Conservation (phyloP, 1,140 invertebrate genomes). For the Aphaenogaster rudis region DNA sequence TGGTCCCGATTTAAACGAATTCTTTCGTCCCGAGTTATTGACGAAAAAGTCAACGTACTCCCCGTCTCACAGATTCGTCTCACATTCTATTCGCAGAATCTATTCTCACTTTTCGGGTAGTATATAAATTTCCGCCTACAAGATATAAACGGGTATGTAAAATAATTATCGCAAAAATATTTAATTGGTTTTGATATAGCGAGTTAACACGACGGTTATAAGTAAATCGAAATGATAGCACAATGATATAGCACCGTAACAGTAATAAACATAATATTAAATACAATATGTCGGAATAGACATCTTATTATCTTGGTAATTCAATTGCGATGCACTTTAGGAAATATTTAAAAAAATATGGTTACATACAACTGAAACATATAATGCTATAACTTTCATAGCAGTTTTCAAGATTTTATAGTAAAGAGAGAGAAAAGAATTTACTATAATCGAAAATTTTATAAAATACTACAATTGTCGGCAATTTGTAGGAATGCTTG, state of each 20-base stretch:
- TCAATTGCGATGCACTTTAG: neutral
- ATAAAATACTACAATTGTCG: neutral
- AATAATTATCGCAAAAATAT: conserved; percentile 3
- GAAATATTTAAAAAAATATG: neutral
- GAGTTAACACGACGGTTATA: neutral
- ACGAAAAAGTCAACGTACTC: conserved; percentile 58
- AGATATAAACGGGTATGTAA: neutral
- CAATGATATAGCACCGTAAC: neutral
- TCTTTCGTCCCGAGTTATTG: conserved; percentile 53
- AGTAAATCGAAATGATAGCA: too few relatives aligned
- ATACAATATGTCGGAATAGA: neutral
- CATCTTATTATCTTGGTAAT: neutral
- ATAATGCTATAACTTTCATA: neutral
- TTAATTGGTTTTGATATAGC: neutral
- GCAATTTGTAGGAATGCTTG: neutral
- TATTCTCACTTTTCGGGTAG: conserved; percentile 1
- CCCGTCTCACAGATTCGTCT: neutral
- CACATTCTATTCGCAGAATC: conserved; percentile 12
- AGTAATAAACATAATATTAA: neutral
- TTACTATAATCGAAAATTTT: neutral
- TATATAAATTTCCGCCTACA: neutral
- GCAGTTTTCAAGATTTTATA: neutral
- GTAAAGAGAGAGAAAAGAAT: neutral
- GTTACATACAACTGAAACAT: neutral
- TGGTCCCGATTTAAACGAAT: conserved; percentile 58